A percentile compares a stretch with the other conserved stretches of the same genome.
phyloP scores from a whole-genome alignment of 2,113 vertebrate species.

The Gorsachius goisagi region DNA sequence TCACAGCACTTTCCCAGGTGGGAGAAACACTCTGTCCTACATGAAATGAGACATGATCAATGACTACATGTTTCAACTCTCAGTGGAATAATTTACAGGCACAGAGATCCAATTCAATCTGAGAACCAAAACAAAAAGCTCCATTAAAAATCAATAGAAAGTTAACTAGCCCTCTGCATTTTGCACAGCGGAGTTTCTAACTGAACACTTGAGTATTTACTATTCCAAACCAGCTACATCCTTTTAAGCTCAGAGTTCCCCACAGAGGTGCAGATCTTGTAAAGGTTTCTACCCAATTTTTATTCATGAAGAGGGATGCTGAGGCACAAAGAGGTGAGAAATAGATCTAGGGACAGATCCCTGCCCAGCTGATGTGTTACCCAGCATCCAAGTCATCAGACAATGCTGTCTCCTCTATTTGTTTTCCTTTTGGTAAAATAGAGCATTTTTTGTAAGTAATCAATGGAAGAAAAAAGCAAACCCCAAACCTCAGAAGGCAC shows the following conservation, averaged over 20 bases:
- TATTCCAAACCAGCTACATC: background rate
- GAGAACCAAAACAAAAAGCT: slow-evolving; percentile 31
- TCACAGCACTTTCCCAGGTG: background rate
- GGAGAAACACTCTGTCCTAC: background rate
- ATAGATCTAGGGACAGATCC: background rate
- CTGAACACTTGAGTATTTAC: background rate
- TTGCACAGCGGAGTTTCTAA: background rate
- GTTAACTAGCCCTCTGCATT: background rate
- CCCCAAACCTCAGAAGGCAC: background rate
- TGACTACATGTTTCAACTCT: background rate
- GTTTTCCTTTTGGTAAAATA: background rate
- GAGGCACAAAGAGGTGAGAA: background rate
- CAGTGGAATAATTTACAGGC: background rate
- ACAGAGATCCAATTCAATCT: background rate
- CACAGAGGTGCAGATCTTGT: background rate
- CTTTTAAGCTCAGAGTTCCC: background rate
- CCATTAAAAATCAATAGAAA: slow-evolving; percentile 40
- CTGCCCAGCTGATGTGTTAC: background rate
- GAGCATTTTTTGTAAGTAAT: background rate
- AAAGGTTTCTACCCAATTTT: background rate
- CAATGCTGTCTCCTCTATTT: background rate
- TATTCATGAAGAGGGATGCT: background rate
- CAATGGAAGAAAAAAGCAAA: background rate
- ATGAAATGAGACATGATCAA: slow-evolving; percentile 19
- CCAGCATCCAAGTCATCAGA: background rate